These are phyloP conservation scores for Drosophila santomea DNA, from an alignment of 1,140 invertebrate genomes.

Conservation along the genomic window DNA sequence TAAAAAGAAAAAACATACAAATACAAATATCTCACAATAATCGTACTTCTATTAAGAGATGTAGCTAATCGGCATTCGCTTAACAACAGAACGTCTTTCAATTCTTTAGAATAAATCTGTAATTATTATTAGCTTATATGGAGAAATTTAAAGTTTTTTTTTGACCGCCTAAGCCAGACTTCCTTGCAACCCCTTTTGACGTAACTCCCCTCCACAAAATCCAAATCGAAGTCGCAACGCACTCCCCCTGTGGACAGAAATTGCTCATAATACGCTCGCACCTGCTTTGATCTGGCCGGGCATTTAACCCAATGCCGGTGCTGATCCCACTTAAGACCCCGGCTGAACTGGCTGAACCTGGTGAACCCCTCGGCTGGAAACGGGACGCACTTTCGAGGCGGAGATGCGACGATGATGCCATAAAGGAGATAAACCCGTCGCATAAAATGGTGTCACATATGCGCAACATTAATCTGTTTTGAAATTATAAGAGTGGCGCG, in stretches of 20 bases:
- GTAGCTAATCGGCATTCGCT: too few species aligned
- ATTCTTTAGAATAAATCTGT: background rate
- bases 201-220: background rate
- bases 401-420: slow-evolving; percentile 69
- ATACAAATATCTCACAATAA: background rate
- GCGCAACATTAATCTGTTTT: slow-evolving; percentile 84
- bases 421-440: slow-evolving; percentile 80
- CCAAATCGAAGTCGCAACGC: background rate
- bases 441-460: slow-evolving; percentile 84
- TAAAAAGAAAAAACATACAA: background rate
- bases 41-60: too few species aligned
- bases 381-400: slow-evolving; percentile 23
- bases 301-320: slow-evolving; percentile 48
- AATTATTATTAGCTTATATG: too few species aligned
- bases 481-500: slow-evolving; percentile 77
- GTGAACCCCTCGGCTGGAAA: slow-evolving; percentile 21
- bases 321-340: slow-evolving; percentile 66
- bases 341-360: slow-evolving; percentile 14
- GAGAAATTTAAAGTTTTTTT: background rate
- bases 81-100: too few species aligned
- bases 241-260: slow-evolving; percentile 19
- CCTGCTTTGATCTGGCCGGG: slow-evolving; percentile 58
- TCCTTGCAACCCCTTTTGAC: background rate
- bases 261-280: slow-evolving; percentile 56
- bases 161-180: slow-evolving; percentile 5